Base-by-base conservation (phyloP, 2,113 vertebrate genomes). In the Pygoscelis adeliae region DNA sequence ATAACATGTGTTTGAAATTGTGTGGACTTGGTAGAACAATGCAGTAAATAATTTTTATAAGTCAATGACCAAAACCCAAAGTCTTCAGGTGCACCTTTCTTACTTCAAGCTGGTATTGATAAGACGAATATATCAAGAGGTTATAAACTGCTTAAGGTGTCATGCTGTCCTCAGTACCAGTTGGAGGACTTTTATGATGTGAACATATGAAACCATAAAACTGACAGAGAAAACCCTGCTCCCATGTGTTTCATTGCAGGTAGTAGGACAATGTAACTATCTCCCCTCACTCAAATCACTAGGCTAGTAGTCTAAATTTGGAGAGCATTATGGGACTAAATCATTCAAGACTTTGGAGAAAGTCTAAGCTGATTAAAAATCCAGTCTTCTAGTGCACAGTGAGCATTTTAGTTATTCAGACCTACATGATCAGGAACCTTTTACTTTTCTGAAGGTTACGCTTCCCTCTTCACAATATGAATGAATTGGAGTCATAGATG, bases 171-270 rank as follows among this genome's bases (percentile, higher is more conserved):
- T 97, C 85, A 83, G 61, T 82, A 83, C 82, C 83, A 76, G 56
- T n/a, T 80, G 71, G 38, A 92, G 58, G 73, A 90, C 30, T 20
- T 58, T 80, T 67, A 84, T 93, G 87, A 36, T 0, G 1, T 25
- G 21, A 87, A 89, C 21, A 50, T 52, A 42, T 27, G 81, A 96
- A 97, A 85, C 61, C 13, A 63, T 73, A 93, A 96, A 98, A 84
- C 30, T 36, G 8, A 36, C 16, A 93, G 90, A 50, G 22, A 91
- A 95, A 92, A 67, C 11, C 6, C 52, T 30, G 22, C 7, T 17
- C 36, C 93, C 58, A 13, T 83, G 69, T 87, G 82, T 95, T 95
- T 92, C 55, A 53, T 36, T 89, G 15, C 20, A 74, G 50, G 7
- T 14, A 63, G 22, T 12, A 74, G 27, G 40, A 21, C 10, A 61